A percentile compares a stretch with the other conserved stretches of the same genome.
Conservation (phyloP, 2,797 vertebrate genomes). For the Microchirus variegatus region DNA sequence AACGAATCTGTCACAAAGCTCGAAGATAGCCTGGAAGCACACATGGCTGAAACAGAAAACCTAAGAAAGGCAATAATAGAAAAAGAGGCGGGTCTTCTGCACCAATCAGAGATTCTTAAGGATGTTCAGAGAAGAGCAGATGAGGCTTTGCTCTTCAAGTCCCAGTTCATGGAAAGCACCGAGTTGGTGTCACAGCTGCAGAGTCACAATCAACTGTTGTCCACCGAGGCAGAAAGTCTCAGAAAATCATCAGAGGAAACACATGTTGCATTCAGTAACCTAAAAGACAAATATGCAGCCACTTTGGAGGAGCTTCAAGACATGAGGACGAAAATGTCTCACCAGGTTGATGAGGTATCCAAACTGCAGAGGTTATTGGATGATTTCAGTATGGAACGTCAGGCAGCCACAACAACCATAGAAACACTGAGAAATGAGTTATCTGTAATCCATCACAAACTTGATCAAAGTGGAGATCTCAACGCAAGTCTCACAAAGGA, state of each 20-base stretch:
- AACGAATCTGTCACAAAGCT: constrained; percentile 75
- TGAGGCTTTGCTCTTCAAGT: constrained; percentile 74
- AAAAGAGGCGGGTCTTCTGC: constrained; percentile 68
- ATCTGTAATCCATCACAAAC: constrained; percentile 55
- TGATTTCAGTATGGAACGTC: constrained; percentile 56
- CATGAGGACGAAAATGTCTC: constrained; percentile 61
- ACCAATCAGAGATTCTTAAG: constrained; percentile 70
- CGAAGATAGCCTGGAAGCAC: constrained; percentile 61
- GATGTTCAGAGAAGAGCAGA: constrained; percentile 73
- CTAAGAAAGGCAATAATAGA: constrained; percentile 70
- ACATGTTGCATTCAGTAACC: constrained; percentile 79
- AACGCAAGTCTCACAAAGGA: constrained; percentile 74
- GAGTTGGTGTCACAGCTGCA: constrained; percentile 76
- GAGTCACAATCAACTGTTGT: constrained; percentile 55
- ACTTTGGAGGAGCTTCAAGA: constrained; percentile 73
- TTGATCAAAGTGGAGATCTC: constrained; percentile 61
- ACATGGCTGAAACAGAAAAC: constrained; percentile 64
- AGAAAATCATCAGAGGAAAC: constrained; percentile 67
- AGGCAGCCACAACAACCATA: constrained; percentile 55
- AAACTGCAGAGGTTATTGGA: constrained; percentile 66
- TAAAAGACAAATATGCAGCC: constrained; percentile 81
- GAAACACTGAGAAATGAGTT: constrained; percentile 73
- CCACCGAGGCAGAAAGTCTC: constrained; percentile 44
- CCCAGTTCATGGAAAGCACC: constrained; percentile 76
- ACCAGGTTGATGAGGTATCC: constrained; percentile 72